Evolutionary conservation across 2,888 invertebrate species (phyloP), one percentile per base, ranked within the genome.

Genomic region (Pandemis corylana): DNA sequence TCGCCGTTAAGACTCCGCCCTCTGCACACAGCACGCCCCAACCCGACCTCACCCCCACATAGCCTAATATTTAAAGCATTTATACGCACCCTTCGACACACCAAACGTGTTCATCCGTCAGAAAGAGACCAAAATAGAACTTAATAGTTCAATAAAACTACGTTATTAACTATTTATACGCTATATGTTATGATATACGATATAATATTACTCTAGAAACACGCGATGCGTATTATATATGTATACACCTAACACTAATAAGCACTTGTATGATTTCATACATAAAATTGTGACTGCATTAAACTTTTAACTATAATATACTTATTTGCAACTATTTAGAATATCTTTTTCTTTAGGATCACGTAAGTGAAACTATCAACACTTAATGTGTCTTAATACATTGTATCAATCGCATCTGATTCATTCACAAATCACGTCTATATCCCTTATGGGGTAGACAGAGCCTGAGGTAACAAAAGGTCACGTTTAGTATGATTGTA

Each of bases 31-130:
- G 4, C 2, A 36, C 28, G 2, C 2, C 1, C 28, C 2, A 36
- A 36, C 28, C 2, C 15, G n/a, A 66, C 61, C 13, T 10, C 7
- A 36, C 41, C 20, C 28, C 51, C 72, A 62, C 20, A 67, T 28
- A 64, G 36, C 44, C 68, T 74, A 74, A 70, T 74, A 74, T 66
- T 77, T 77, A 77, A 77, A 77, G 77, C 77, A 77, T 76, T 76
- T 75, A 66, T 56, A 67, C 72, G 77, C 77, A 77, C 77, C 77
- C 70, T 77, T 71, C 44, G 68, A 68, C 63, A 61, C 71, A 44
- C 61, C 67, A 41, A 66, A 53, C 68, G 68, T 71, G 62, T 67
- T 56, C 63, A 64, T 59, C 63, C 42, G 56, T 59, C 51, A 61
- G 28, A 61, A 66, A 68, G 67, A 61, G 51, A 59, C 56, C 56